Base-by-base conservation (phyloP, 2,888 invertebrate species). In the Gryllus longicercus region DNA sequence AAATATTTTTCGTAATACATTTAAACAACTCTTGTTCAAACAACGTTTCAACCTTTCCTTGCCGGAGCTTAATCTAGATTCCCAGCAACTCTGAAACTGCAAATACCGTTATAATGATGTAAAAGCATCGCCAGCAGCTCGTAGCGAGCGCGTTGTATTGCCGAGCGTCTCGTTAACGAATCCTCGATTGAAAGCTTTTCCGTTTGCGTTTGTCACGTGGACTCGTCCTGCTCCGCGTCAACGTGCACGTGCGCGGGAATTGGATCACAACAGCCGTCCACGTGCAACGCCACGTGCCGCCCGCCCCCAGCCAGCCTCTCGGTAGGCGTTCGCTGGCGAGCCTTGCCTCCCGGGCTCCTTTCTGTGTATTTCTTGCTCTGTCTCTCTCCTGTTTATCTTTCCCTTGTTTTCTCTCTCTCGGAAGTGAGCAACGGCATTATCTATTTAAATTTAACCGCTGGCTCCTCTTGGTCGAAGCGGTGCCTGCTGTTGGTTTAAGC, bases 401-500 rank as follows among this genome's bases (percentile, higher is more conserved):
- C 63, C 63, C 63, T 63, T n/a, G 63, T 63, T 63, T 63, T 63
- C 63, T 63, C 63, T 51, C 16, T 63, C 63, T 14, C 63, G 63
- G 63, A 63, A 63, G 14, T 63, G 63, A 63, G 63, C 8, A 63
- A 63, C 63, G 63, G 63, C 63, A n/a, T 63, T 63, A 63, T 63
- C 63, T n/a, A 63, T 63, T 63, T 63, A 63, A 63, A 63, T 63
- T 63, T 63, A 63, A 63, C 63, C 63, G 16, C 63, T 38, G 38
- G n/a, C n/a, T 63, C n/a, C 63, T 63, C 16, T 14, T 18, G 63
- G n/a, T 63, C 16, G 16, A 63, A 63, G 63, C 16, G 63, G 16
- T 63, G 63, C 63, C 16, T n/a, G 63, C 63, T 63, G 63, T 63
- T 63, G 63, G 63, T 63, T 63, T 63, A 63, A 63, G n/a, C 63